These are phyloP conservation scores for Polymixis flavicincta DNA, from an alignment of 2,888 invertebrate species.

Conservation along the genomic window DNA sequence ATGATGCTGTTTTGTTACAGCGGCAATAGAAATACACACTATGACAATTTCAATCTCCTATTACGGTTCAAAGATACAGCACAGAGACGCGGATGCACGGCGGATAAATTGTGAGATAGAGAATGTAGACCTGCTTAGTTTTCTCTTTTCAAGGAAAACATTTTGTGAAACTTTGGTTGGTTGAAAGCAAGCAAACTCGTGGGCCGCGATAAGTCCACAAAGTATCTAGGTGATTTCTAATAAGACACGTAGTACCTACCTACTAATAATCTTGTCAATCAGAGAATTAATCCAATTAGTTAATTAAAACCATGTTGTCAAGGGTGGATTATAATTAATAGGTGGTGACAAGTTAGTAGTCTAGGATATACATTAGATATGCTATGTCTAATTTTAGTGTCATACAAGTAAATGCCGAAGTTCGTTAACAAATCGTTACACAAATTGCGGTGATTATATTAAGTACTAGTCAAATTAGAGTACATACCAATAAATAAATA, in stretches of 20 bases:
- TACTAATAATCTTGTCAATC: constrained; percentile 9
- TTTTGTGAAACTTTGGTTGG: background rate
- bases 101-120: no score
- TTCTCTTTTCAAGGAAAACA: background rate
- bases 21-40: no score
- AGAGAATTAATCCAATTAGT: constrained; percentile 31
- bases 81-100: no score
- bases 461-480: no score
- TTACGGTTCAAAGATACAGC: no score
- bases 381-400: background rate
- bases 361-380: background rate
- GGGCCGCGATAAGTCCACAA: background rate
- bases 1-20: no score
- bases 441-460: no score
- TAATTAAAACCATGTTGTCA: constrained; percentile 18
- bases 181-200: background rate
- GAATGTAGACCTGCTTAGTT: background rate
- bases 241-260: constrained; percentile 5
- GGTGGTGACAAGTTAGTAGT: background rate
- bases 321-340: background rate
- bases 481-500: no score
- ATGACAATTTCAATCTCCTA: background rate
- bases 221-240: background rate
- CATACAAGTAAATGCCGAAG: no score
- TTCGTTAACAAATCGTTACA: no score